Evolutionary conservation across 2,797 vertebrate species (phyloP).

Genomic region (Sylvia borin): DNA sequence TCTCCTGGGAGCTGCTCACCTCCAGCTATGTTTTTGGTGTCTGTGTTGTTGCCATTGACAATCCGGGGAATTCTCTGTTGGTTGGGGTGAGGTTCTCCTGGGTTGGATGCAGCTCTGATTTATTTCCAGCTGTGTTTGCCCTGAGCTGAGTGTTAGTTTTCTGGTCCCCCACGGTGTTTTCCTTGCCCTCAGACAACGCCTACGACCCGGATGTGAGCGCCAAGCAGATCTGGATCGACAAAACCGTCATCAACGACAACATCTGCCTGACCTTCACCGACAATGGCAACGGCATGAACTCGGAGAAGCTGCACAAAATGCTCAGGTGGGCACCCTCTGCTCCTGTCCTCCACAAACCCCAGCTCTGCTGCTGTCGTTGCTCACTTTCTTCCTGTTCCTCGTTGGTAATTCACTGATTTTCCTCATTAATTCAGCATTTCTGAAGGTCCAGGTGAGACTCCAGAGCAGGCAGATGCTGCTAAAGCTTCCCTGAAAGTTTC

Average conservation of each 20-base stretch:
- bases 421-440: not conserved
- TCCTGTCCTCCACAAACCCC: not conserved
- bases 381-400: not conserved
- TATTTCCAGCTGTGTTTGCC: too few species aligned
- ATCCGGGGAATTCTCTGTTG: not conserved
- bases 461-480: not conserved
- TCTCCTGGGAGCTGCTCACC: rapidly evolving
- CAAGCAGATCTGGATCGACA: conserved; percentile 96
- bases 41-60: not conserved
- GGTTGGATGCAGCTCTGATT: not conserved
- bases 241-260: conserved; percentile 77
- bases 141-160: not conserved
- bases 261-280: conserved; percentile 91
- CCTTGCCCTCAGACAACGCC: conserved; percentile 86
- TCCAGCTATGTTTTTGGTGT: not conserved
- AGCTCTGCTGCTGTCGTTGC: not conserved
- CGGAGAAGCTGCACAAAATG: conserved; percentile 91
- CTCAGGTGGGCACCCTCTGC: conserved; percentile 83
- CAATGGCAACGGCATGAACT: conserved; percentile 89
- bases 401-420: rapidly evolving
- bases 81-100: not conserved
- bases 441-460: not conserved
- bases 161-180: not conserved
- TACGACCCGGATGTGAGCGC: conserved; percentile 95
- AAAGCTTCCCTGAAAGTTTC: not conserved